Evolutionary conservation across 30 jellyfish, hydroid and myxozoan genomes (phyloP), one percentile per base, ranked within the genome.

Genomic region (Thelohanellus kitauei): DNA sequence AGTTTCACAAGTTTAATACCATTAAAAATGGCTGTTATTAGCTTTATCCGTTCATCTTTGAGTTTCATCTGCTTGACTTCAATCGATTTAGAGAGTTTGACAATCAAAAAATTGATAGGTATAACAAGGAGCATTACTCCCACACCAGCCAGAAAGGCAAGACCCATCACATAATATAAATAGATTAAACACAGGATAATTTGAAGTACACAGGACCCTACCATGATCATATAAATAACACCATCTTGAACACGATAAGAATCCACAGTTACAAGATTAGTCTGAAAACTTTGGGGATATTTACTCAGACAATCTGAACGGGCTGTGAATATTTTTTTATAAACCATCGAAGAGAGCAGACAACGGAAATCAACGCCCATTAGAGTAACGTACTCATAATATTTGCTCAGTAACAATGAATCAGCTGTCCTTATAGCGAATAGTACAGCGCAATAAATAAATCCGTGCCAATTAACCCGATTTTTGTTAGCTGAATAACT

Each of bases 131-230:
- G 31, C 68, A 78, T 50, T 0, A 56, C 57, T n/a, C 31, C 84
- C 14, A 78, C 53, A 1, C 97, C 97, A 33, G 86, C 85, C 12
- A 78, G 40, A 11, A 57, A 35, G 2, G 97, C 52, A 78, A 63
- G 31, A 1, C 90, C 89, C 78, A 78, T 50, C 22, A 56, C 32
- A 17, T 50, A 19, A 32, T 56, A 51, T 12, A 78, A 56, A 41
- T 50, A 64, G 2, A 21, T 31, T 50, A 78, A 22, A 0, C 89
- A 31, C 10, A 60, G 50, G 1, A 57, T 30, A 14, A 78, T 64
- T 52, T 78, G 97, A 31, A 78, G 45, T 21, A 89, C 89, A 4
- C 87, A 89, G 1, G 89, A 62, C 97, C 97, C 64, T 10, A 58
- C 35, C 54, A 78, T 43, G 27, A 56, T 57, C 18, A 65, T 40